Evolutionary conservation across 37 sponge, comb jelly and placozoan species (phyloP).

Genomic region (Beroe forskalii): DNA sequence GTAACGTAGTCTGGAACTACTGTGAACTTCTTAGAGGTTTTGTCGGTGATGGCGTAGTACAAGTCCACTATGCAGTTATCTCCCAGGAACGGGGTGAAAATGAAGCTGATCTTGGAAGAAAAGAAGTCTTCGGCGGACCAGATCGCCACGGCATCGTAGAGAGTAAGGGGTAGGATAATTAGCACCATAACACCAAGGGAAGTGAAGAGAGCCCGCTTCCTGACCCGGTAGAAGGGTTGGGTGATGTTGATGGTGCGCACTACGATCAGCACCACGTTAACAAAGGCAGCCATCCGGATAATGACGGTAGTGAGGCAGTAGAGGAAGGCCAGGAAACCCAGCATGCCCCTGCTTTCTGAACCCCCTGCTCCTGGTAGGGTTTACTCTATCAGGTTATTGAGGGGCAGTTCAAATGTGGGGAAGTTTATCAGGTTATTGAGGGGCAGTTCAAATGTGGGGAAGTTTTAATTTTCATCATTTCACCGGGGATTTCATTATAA

Average conservation of each 20-base stretch:
- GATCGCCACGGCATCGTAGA: background rate
- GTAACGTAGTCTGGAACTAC: background rate
- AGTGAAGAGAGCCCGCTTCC: background rate
- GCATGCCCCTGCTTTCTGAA: no score
- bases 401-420: no score
- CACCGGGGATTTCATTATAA: no score
- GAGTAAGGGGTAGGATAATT: background rate
- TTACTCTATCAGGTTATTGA: no score
- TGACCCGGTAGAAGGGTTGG: background rate
- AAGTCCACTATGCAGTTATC: no score
- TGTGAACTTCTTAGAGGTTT: background rate
- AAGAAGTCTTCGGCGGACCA: background rate
- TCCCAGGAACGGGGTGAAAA: background rate
- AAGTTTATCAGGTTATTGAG: no score
- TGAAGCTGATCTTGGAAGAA: background rate
- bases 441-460: no score
- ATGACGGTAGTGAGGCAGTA: background rate
- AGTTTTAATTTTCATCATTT: no score
- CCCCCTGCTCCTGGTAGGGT: no score
- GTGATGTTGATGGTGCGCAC: background rate
- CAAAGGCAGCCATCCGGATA: background rate
- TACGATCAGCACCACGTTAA: slow-evolving; percentile 16
- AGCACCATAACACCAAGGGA: background rate
- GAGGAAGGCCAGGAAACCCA: background rate
- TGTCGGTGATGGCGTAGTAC: background rate